Base-by-base conservation (phyloP, 2,113 vertebrate species). In the Amblyopsis rosae region DNA sequence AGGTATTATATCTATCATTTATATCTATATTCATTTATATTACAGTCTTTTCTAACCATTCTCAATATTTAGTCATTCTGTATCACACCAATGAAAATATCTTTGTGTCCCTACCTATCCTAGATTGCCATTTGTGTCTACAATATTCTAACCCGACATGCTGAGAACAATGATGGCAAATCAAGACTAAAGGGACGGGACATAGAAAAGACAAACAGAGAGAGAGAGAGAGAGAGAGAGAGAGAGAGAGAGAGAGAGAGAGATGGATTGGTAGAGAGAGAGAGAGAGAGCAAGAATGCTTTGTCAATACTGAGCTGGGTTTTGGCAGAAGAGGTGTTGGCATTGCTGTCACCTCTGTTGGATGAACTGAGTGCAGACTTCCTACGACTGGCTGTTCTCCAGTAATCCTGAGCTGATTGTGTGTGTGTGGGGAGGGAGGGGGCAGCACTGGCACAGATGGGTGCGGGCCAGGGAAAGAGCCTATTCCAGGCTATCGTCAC, bases 341-440 rank as follows among this genome's bases (percentile, higher is more conserved):
- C 78, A 68, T 65, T 82, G 80, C 84, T 80, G 35, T 51, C 77
- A 84, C 76, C 77, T 77, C 72, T 54, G 19, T 4, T 51, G 75
- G 80, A 47, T 82, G 65, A 45, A 72, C 32, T 3, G 51, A 67
- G 81, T 73, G 69, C 67, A 79, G 73, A 72, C 46, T 62, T 58
- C 26, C 65, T 65, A 53, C 19, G 58, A 69, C 67, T 75, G 73
- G 61, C 83, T 85, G 75, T 77, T 75, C 48, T 73, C 83, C 79
- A 82, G 79, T 82, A 82, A 79, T 88, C 88, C 84, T 85, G 90
- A 91, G 88, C 86, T 86, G 71, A 64, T 56, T 32, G 82, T 80
- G 80, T 78, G 78, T 73, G 77, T 70, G 73, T 69, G 71, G 46
- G 67, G 35, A 35, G 45, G 60, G 60, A 64, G 49, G 15, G 11